Evolutionary conservation across 1,140 invertebrate genomes (phyloP), one percentile per base, ranked within the genome.

Genomic region (Tenebrio molitor): DNA sequence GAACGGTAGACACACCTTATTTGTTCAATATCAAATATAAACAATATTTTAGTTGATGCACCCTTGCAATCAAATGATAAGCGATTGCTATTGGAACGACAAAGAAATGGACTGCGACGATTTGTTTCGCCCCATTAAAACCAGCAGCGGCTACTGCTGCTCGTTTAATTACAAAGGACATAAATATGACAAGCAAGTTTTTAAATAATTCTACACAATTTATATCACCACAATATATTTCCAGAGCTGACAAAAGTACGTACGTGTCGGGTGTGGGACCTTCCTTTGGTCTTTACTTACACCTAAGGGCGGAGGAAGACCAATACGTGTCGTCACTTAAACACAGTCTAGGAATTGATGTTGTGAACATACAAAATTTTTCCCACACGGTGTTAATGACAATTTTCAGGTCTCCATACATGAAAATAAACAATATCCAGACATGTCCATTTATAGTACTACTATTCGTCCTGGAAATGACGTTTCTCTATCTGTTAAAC

Each of bases 101-200:
- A 44, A 58, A 39, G 2, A 29, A n/a, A 17, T 14, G 8, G 63
- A 73, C 25, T 73, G 72, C 23, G 15, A 15, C 1, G 14, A 50
- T 0, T 39, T 73, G 34, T 73, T 73, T 14, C n/a, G 21, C 10
- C 25, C 19, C 21, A 50, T 14, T 12, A 69, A 69, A 53, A 64
- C 72, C 1, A 42, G 19, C n/a, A 63, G 41, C 1, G 72, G 72
- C 8, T 73, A 33, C 53, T 73, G 72, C 53, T 73, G 72, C 33
- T 65, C 67, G 19, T 66, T 69, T 16, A 68, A 73, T 46, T 73
- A 44, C 39, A 29, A 44, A 5, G 53, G 36, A 25, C 14, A 33
- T 21, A 6, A 62, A 36, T 3, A 46, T 42, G n/a, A 0, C 5
- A 23, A 64, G 15, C 36, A 64, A 64, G 4, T 64, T 6, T 8